Conservation (phyloP, 2,797 vertebrate genomes). For the Tarsius wallacei region DNA sequence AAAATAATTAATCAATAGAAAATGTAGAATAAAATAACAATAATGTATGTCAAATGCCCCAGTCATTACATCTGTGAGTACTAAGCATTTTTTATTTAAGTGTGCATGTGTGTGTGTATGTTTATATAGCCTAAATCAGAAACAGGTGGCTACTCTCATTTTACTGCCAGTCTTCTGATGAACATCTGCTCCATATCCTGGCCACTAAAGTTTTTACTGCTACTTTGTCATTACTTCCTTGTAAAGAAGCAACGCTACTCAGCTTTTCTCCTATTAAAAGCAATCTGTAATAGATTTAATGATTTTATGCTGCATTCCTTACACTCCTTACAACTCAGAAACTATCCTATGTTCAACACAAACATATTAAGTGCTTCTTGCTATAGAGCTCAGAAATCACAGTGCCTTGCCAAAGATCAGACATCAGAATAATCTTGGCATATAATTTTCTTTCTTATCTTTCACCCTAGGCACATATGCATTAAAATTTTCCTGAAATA, state of each 20-base stretch:
- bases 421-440: not conserved
- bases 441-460: not conserved
- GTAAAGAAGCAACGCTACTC: not conserved
- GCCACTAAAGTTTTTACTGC: not conserved
- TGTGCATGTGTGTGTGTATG: too few species aligned
- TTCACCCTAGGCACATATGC: not conserved
- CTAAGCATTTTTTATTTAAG: not conserved
- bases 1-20: not conserved
- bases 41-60: not conserved
- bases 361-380: not conserved
- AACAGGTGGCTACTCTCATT: not conserved
- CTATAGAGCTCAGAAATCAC: not conserved
- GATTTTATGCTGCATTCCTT: not conserved
- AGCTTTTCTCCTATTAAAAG: not conserved
- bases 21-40: not conserved
- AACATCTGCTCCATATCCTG: not conserved
- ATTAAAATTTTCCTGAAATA: not conserved
- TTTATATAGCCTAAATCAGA: conserved; percentile 11
- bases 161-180: not conserved
- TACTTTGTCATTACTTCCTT: not conserved
- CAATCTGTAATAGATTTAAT: not conserved
- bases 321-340: not conserved
- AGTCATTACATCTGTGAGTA: not conserved
- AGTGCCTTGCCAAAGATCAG: not conserved
- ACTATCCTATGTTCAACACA: not conserved